Evolutionary conservation across 2,888 invertebrate species (phyloP).

Genomic region (Steinernema carpocapsae): DNA sequence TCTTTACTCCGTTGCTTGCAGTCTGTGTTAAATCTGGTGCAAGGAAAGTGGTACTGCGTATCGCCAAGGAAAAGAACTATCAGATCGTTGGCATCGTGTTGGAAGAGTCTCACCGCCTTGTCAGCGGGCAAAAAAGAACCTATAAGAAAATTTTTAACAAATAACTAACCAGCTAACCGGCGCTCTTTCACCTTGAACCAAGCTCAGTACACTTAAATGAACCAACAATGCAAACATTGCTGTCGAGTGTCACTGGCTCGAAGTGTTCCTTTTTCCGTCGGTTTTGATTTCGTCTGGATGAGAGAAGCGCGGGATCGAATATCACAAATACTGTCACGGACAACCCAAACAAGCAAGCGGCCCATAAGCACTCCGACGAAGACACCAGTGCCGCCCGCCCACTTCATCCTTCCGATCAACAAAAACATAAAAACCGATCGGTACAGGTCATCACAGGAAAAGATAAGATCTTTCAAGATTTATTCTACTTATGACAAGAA

Average conservation of each 20-base stretch:
- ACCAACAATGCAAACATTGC: no score
- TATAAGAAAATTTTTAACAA: background rate
- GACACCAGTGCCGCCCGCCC: no score
- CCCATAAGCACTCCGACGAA: background rate
- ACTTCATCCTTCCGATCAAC: no score
- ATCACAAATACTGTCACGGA: conserved; percentile 10
- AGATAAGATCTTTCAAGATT: background rate
- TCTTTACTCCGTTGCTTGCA: conserved; percentile 55
- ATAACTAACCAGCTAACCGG: background rate
- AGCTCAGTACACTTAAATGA: background rate
- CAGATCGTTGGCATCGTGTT: conserved; percentile 45
- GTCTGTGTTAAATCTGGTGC: conserved; percentile 56
- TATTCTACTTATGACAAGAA: conserved; percentile 22
- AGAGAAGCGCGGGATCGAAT: background rate
- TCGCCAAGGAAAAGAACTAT: conserved; percentile 60
- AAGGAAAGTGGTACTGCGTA: conserved; percentile 62
- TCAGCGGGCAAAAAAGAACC: background rate
- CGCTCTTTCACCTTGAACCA: background rate
- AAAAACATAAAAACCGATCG: background rate
- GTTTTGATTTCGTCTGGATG: no score
- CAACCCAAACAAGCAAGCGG: background rate
- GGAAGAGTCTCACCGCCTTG: no score
- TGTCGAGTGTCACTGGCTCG: no score
- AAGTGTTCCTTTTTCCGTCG: no score
- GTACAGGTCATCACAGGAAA: no score